Evolutionary conservation across 2,797 vertebrate species (phyloP), one percentile per base, ranked within the genome.

Genomic region (Spinibarbus caldwelli): DNA sequence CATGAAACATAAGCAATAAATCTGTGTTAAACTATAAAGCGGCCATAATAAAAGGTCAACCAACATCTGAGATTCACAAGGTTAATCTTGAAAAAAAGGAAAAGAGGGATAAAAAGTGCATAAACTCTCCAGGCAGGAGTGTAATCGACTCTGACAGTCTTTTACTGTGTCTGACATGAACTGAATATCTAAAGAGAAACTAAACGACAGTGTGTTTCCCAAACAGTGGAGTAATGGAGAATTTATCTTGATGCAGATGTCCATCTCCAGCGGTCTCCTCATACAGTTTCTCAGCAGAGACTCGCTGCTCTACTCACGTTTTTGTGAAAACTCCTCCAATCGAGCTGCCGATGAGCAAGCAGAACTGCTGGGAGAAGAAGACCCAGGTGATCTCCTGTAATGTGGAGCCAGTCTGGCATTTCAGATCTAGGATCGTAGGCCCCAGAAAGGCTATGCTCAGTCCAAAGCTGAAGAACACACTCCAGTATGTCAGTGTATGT

Each of bases 391-490:
- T 97, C 93, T 98, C 94, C 85, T 96, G 94, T 72, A 99, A 96
- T 3, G 97, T 97, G 86, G 97, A 98, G 87, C 96, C 94, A 29
- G 98, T 99, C 93, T 98, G 98, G 93, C 97, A 99, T 92, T 97
- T 96, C 92, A 99, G 94, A 93, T 99, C 98, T 92, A 98, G 94
- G 93, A 99, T 95, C 21, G 98, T 99, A 86, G 98, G 98, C 90
- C 98, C 98, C 87, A 99, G 95, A 90, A 99, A 99, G 45, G 97
- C 97, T 89, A 99, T 96, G 95, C 97, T 98, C 82, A 99, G 96
- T 92, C 98, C 98, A 92, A 98, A 98, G 92, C 97, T 99, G 93
- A 99, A 98, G 95, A 99, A 99, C 83, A 98, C 97, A 90, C 97
- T 98, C 98, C 98, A 99, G 89, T 98, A 99, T 88, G 98, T 99